Conservation (phyloP, 2,113 vertebrate species). For the Porphyrio hochstetteri region DNA sequence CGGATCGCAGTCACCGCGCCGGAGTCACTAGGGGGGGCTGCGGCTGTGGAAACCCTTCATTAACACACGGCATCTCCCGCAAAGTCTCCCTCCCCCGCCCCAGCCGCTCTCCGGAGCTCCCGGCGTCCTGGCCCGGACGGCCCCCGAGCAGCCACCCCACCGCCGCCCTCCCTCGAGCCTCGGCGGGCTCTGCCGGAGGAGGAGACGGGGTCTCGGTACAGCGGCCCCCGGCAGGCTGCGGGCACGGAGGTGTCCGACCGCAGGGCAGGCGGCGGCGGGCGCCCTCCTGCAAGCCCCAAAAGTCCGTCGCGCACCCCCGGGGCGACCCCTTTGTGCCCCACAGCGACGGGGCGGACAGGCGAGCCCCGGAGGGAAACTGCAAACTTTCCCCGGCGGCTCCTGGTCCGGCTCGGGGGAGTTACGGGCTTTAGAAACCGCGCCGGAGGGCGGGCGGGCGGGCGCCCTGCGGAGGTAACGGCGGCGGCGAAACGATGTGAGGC, state of each 20-base stretch:
- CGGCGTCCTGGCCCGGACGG: neutral
- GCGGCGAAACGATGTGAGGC: neutral
- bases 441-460: no score
- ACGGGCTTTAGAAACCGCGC: neutral
- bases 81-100: neutral
- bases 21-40: slow-evolving; percentile 66
- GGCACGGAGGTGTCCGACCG: neutral
- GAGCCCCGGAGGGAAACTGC: neutral
- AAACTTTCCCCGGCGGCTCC: neutral
- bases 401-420: neutral
- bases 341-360: neutral
- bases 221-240: neutral
- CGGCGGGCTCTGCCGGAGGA: no score
- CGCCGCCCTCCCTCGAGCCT: neutral
- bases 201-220: no score
- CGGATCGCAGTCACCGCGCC: slow-evolving; percentile 71
- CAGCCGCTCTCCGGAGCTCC: neutral
- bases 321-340: neutral
- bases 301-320: neutral
- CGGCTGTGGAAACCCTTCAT: slow-evolving; percentile 47
- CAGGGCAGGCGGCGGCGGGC: neutral
- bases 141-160: neutral
- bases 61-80: neutral
- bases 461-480: neutral
- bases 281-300: neutral